Conservation (phyloP, 2,797 vertebrate genomes). For the Falco peregrinus region DNA sequence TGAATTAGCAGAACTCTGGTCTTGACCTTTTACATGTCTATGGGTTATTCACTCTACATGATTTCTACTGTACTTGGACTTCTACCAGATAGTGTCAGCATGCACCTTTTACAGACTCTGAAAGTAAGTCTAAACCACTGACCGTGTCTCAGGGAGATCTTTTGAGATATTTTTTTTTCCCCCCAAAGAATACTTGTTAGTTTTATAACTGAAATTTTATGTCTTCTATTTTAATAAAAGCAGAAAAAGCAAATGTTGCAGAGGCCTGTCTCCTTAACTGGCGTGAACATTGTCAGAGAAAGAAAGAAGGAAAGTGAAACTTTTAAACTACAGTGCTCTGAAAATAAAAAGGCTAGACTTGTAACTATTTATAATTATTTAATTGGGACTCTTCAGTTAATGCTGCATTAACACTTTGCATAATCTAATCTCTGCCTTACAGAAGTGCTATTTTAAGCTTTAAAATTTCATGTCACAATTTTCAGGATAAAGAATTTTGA, state of each 20-base stretch:
- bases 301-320: not conserved
- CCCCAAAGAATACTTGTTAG: not conserved
- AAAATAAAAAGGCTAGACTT: not conserved
- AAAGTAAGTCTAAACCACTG: not conserved
- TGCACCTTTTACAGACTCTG: not conserved
- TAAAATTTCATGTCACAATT: slow-evolving; percentile 5
- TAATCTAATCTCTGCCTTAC: slow-evolving; percentile 40
- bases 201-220: not conserved
- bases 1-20: not conserved
- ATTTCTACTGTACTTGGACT: not conserved
- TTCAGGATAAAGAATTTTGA: slow-evolving; percentile 54
- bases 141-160: not conserved
- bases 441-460: slow-evolving; percentile 37
- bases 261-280: not conserved
- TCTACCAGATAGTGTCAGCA: not conserved
- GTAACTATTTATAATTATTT: slow-evolving; percentile 63
- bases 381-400: slow-evolving; percentile 27
- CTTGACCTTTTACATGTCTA: not conserved
- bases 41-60: not conserved
- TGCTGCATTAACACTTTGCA: slow-evolving; percentile 43
- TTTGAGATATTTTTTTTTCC: not conserved
- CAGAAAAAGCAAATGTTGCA: not conserved
- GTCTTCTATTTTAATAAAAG: not conserved
- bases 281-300: not conserved
- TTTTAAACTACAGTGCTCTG: not conserved